Evolutionary conservation across 2,888 invertebrate genomes (phyloP), one percentile per base, ranked within the genome.

Genomic region (Chalcosyrphus nemorum): DNA sequence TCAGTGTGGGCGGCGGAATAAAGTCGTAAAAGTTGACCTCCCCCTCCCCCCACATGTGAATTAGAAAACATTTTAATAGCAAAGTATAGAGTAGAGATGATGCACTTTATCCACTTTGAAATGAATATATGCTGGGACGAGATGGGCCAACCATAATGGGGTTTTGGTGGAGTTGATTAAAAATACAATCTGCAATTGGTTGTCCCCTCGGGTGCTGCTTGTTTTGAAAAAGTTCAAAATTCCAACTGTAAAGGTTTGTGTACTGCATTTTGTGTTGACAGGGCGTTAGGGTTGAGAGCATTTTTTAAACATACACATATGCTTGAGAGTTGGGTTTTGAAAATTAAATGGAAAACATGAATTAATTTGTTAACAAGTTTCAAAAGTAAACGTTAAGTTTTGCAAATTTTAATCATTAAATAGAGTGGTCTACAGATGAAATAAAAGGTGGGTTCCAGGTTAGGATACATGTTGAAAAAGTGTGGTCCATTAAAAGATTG

Each of bases 21-120:
- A 57, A 59, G 50, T 71, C 57, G 63, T 63, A 56, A 70, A 70
- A 63, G 47, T 47, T 56, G 17, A n/a, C n/a, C n/a, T n/a, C n/a
- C n/a, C n/a, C n/a, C n/a, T n/a, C n/a, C n/a, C 17, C 45, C 3
- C 47, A 68, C 72, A 80, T 65, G 80, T 80, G 74, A 63, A 75
- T 84, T 84, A 65, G 84, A 80, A 80, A 84, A 84, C 84, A 84
- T 84, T 84, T 84, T 80, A 84, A 84, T 80, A 52, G 17, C 24
- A 17, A 52, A 50, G 35, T 41, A 7, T 35, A 45, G 24, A 21
- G 11, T 35, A 45, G 24, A 21, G 59, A 56, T 13, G 47, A 54
- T 41, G 24, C 78, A 29, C 50, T 72, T 61, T 43, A 41, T 19
- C 35, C 38, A 32, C 56, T 41, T 54, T 74, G 43, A 68, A 74